phyloP scores from a whole-genome alignment of 2,797 vertebrate genomes.

The Artibeus jamaicensis region DNA sequence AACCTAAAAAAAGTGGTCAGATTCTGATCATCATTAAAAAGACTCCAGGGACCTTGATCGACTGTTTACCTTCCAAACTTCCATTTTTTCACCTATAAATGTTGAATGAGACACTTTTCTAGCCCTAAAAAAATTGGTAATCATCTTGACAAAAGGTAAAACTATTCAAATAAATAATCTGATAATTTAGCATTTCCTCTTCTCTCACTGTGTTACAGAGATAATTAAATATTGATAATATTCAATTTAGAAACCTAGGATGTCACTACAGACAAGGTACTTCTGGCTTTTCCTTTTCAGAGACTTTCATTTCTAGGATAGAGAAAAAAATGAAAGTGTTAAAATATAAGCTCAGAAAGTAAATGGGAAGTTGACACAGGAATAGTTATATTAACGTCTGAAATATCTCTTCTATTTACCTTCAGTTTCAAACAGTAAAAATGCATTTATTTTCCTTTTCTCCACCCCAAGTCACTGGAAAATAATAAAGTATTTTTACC shows the following conservation, averaged over 20 bases:
- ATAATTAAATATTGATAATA: not conserved
- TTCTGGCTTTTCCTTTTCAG: not conserved
- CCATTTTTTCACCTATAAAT: not conserved
- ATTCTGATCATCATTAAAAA: not conserved
- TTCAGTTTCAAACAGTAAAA: not conserved
- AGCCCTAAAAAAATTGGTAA: not conserved
- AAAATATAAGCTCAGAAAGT: not conserved
- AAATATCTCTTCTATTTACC: not conserved
- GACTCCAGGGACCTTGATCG: accelerated
- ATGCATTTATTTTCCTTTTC: not conserved
- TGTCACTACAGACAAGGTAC: not conserved
- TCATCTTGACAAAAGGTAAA: not conserved
- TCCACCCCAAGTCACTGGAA: not conserved
- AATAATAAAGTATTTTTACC: not conserved
- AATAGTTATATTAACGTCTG: not conserved
- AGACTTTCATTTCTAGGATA: not conserved
- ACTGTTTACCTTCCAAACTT: not conserved
- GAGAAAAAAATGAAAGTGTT: not conserved
- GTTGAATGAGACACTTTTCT: not conserved
- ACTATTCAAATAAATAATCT: not conserved
- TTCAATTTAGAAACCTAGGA: not conserved
- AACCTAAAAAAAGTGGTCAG: not conserved
- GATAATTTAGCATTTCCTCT: not conserved
- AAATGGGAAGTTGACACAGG: not conserved
- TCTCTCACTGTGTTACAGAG: not conserved